Evolutionary conservation across 2,888 invertebrate genomes (phyloP).

Genomic region (Macropis europaea): DNA sequence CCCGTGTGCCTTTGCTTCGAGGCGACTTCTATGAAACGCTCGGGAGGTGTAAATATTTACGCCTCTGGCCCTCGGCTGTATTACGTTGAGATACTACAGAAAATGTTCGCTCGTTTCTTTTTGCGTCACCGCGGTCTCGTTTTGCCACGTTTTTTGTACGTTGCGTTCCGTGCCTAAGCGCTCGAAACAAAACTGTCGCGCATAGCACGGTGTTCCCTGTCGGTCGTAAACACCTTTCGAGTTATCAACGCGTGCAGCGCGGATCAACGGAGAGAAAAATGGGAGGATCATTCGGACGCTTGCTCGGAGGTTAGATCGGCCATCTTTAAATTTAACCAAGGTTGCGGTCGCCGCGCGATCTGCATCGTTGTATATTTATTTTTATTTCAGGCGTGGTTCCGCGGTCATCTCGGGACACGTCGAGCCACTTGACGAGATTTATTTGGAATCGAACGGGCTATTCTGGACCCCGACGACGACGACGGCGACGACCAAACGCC

Average conservation of each 20-base stretch:
- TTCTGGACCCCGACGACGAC: constrained; percentile 15
- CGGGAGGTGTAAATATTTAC: constrained; percentile 56
- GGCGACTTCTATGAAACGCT: constrained; percentile 30
- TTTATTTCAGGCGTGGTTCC: constrained; percentile 14
- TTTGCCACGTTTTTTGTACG: background rate
- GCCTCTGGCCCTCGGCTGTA: constrained; percentile 37
- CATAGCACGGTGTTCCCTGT: too few relatives aligned
- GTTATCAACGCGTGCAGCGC: too few relatives aligned
- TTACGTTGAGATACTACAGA: constrained; percentile 33
- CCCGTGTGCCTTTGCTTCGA: constrained; percentile 39
- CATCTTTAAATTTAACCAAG: constrained; percentile 40
- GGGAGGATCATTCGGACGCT: background rate
- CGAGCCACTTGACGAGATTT: constrained; percentile 29
- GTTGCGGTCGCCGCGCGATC: constrained; percentile 8
- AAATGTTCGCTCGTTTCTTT: constrained; percentile 26
- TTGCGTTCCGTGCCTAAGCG: background rate
- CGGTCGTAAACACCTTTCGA: too few relatives aligned
- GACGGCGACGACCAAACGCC: background rate
- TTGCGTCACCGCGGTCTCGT: constrained; percentile 6
- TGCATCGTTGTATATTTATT: constrained; percentile 20
- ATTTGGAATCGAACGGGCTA: constrained; percentile 26
- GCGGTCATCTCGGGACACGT: background rate
- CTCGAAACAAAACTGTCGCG: background rate
- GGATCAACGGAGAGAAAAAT: background rate
- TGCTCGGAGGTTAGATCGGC: constrained; percentile 3